These are phyloP conservation scores for Troilus luridus DNA, from an alignment of 2,888 invertebrate species.

Conservation along the genomic window DNA sequence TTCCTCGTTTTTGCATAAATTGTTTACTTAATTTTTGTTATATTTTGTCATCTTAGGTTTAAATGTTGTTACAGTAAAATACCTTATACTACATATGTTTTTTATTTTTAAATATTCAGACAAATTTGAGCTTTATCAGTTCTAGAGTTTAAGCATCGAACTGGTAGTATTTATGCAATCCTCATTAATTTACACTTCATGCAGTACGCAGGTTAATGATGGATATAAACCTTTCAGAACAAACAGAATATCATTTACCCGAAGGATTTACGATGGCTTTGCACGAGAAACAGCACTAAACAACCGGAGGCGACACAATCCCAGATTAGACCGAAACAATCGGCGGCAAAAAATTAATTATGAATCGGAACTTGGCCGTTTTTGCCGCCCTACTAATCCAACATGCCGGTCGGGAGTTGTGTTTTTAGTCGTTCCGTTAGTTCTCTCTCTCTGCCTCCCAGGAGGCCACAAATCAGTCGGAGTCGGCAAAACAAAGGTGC, in stretches of 20 bases:
- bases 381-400: constrained; percentile 6
- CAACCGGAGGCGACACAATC: constrained; percentile 4
- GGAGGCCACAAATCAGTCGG: background rate
- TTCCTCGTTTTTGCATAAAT: too few species aligned
- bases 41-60: too few species aligned
- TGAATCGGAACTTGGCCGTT: background rate
- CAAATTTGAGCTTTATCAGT: background rate
- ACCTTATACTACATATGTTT: too few species aligned
- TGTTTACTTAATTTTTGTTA: too few species aligned
- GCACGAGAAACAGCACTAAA: constrained; percentile 14
- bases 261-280: background rate
- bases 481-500: constrained; percentile 21
- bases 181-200: background rate
- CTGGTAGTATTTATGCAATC: background rate
- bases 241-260: background rate
- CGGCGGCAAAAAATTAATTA: constrained; percentile 31
- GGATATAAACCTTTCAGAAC: background rate
- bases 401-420: background rate
- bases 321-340: constrained; percentile 30
- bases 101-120: too few species aligned
- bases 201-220: background rate
- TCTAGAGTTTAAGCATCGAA: background rate
- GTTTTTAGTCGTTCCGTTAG: background rate
- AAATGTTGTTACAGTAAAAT: too few species aligned
- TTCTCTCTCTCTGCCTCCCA: background rate